phyloP scores from a whole-genome alignment of 1,140 invertebrate species.

The Galleria mellonella region DNA sequence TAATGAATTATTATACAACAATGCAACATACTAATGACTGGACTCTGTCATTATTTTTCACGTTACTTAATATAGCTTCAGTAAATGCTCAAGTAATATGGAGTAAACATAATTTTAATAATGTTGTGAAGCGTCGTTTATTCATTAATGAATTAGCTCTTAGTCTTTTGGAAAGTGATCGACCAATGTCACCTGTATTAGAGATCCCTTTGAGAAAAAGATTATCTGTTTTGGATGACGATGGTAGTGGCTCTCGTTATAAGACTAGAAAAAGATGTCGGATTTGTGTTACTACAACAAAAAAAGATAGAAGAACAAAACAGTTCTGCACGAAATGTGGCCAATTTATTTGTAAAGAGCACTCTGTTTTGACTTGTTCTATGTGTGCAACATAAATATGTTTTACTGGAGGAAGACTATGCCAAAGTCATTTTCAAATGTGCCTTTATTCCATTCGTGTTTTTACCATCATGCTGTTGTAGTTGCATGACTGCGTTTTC shows the following conservation, averaged over 20 bases:
- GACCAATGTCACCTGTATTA: constrained; percentile 7
- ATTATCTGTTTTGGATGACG: constrained; percentile 1
- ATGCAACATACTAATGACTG: constrained; percentile 68
- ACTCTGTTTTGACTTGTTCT: constrained; percentile 40
- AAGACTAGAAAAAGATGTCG: constrained; percentile 42
- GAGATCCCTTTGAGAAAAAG: constrained; percentile 8
- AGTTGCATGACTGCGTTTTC: too few species aligned
- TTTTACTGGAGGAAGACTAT: too few species aligned
- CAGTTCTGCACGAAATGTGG: constrained; percentile 51
- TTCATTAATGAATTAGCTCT: constrained; percentile 60
- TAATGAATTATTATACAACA: constrained; percentile 68
- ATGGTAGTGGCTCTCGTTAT: constrained; percentile 7
- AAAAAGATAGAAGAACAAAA: constrained; percentile 52
- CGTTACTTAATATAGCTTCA: constrained; percentile 70
- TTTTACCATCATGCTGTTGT: too few species aligned
- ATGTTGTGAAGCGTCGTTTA: constrained; percentile 40
- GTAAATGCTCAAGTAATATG: constrained; percentile 70
- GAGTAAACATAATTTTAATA: constrained; percentile 33
- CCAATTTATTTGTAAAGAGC: constrained; percentile 55
- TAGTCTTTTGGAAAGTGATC: constrained; percentile 43
- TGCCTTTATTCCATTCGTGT: too few species aligned
- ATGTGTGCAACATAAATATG: constrained; percentile 15
- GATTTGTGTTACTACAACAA: constrained; percentile 36
- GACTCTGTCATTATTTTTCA: constrained; percentile 71
- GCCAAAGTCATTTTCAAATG: too few species aligned